Base-by-base conservation (phyloP, 2,113 vertebrate species). In the Isichthys henryi region DNA sequence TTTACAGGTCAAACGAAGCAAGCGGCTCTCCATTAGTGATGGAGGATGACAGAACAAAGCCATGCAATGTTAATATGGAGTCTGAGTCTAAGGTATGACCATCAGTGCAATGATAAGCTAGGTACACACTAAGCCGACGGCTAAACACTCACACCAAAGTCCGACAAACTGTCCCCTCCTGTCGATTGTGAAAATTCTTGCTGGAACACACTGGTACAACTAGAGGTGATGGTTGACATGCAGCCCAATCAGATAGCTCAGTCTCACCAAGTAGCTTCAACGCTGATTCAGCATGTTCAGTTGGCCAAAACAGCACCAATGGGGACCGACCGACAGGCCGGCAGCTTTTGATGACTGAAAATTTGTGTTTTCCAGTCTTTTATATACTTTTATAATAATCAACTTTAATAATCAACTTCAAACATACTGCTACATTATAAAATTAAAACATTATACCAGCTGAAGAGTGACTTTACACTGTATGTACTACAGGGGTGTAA, bases 41-140 rank as follows among this genome's bases (percentile, higher is more conserved):
- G 87, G 97, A 99, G 77, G 97, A 98, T 58, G 95, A 95, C 91
- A 98, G 97, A 92, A 97, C 95, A 87, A 97, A 97, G 50, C 96
- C 97, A 0, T 97, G 96, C 92, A 94, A 94, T 91, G 95, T 95
- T 90, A 94, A 94, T 90, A 88, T 96, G 15, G 96, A 99, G 90
- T 92, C 95, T 0, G 97, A 98, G 23, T 93, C 93, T 3, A 97
- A 98, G 97, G 98, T 99, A 97, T 7, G 88, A 84, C 31, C 21
- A 43, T 45, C 17, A 27, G 31, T 53, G 50, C 50, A 2, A n/a
- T 27, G 10, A 31, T 70, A 70, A 70, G 27, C 3, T 13, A 21
- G 56, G 21, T 58, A 0, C 6, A 58, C 56, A 58, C 5, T 21
- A 58, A 27, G n/a, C 62, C 1, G 2, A 3, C 23, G 1, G 58